Percentiles rank a stretch among this genome's conserved stretches.
Conservation (phyloP, 2,113 vertebrate species). For the Rostratula benghalensis region DNA sequence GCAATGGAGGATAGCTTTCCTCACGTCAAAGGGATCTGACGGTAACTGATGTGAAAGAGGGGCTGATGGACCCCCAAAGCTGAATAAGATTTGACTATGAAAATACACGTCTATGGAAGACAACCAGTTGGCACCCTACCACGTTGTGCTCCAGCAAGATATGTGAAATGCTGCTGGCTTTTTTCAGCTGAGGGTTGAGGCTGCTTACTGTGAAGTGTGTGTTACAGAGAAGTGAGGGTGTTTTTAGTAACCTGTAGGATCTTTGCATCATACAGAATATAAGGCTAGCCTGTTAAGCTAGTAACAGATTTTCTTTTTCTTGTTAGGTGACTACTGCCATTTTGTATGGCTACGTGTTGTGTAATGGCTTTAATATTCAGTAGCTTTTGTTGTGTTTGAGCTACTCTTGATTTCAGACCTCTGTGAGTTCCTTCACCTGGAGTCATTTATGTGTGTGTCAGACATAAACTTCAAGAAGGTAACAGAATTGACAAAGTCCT, state of each 20-base stretch:
- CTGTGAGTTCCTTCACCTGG: not conserved
- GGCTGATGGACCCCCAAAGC: not conserved
- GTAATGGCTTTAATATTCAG: not conserved
- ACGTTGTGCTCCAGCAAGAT: not conserved
- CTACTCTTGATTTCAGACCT: not conserved
- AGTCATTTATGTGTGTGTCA: not conserved
- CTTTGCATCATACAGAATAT: not conserved
- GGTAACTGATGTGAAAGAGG: not conserved
- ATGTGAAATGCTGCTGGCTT: not conserved
- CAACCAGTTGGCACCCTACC: not conserved
- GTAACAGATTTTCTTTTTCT: not conserved
- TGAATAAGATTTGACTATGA: not conserved
- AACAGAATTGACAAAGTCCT: not conserved
- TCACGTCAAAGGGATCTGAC: not conserved
- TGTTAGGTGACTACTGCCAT: not conserved
- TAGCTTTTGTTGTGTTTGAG: not conserved
- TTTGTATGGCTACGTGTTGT: not conserved
- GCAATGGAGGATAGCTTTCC: not conserved
- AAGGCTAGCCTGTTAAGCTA: not conserved
- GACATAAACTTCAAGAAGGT: not conserved
- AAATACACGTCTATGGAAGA: not conserved
- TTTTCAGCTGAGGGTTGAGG: not conserved
- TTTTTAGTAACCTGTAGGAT: not conserved
- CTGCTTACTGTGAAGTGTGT: not conserved
- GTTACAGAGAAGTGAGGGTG: not conserved